Evolutionary conservation across 2,113 vertebrate genomes (phyloP), one percentile per base, ranked within the genome.

Genomic region (Callorhinus ursinus): DNA sequence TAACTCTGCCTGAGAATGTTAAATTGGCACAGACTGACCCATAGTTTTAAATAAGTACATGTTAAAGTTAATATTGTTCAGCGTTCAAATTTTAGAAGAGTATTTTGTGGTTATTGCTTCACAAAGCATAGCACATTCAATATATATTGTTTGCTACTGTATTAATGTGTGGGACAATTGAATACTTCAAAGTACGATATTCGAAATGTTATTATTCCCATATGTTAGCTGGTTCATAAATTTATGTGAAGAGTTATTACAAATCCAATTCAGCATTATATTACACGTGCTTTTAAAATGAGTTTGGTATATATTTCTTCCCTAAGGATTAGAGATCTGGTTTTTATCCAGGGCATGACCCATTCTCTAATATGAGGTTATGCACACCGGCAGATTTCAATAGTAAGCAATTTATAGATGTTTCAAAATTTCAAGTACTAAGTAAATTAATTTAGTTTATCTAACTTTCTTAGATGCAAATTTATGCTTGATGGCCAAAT

Each of bases 181-280:
- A 76, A 46, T 61, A 89, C 65, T 94, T 97, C 92, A 86, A 96
- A 15, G 53, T 67, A 84, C 88, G 13, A 69, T 67, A 7, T 77
- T 90, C 18, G n/a, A 97, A 98, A 97, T 95, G 55, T 95, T 87
- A 97, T 72, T 95, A 61, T 39, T 74, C 80, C 65, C 53, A 63
- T 97, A 87, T 97, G 57, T n/a, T 92, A 97, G 90, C 67, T 69
- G 88, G 61, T 18, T 96, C 84, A 33, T 95, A 98, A 98, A 98
- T 94, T 74, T 88, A 9, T 65, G 72, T 63, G 26, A 95, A 96
- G 92, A 87, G 79, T 87, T 98, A 93, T 97, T 97, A 98, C 57
- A 95, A 96, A 93, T 93, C 39, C 42, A 28, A 33, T 92, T 96
- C n/a, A 96, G 59, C 22, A 9, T 97, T 97, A 94, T 95, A 61